These are phyloP conservation scores for Sebastes steindachneri DNA, from an alignment of 2,797 vertebrate genomes.

Conservation along the genomic window DNA sequence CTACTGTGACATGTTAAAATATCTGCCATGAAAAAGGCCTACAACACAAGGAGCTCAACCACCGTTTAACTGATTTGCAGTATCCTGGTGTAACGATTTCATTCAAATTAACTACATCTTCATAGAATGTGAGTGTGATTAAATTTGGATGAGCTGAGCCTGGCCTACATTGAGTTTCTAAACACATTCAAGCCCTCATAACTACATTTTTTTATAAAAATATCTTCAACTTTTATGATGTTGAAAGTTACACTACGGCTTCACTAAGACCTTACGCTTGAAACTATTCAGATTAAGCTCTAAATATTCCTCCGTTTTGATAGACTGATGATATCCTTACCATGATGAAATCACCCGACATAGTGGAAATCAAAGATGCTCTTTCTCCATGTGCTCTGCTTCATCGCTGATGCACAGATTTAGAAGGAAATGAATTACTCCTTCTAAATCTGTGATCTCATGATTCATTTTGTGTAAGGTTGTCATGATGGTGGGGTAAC, in stretches of 20 bases:
- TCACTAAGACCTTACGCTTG: not conserved
- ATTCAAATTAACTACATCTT: not conserved
- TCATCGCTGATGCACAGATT: slow-evolving; percentile 6
- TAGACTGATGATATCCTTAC: slow-evolving; percentile 3
- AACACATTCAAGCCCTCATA: not conserved
- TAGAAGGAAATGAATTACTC: slow-evolving; percentile 9
- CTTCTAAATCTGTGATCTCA: not conserved
- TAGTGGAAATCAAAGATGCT: not conserved
- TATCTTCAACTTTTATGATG: not conserved
- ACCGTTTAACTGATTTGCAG: not conserved
- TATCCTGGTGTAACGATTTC: not conserved
- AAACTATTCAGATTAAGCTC: not conserved
- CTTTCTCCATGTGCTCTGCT: not conserved
- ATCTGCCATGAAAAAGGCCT: too few species aligned
- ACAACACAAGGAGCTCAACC: too few species aligned
- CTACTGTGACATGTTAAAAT: too few species aligned
- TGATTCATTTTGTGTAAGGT: not conserved
- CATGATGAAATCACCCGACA: slow-evolving; percentile 45
- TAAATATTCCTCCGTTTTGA: not conserved
- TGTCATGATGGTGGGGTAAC: not conserved
- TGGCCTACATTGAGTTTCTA: not conserved
- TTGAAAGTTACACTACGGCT: not conserved
- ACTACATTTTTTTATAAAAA: not conserved
- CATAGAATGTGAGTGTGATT: not conserved
- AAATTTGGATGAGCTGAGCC: not conserved